These are phyloP conservation scores for Phrixothrix hirtus DNA, from an alignment of 2,888 invertebrate species.

Conservation along the genomic window DNA sequence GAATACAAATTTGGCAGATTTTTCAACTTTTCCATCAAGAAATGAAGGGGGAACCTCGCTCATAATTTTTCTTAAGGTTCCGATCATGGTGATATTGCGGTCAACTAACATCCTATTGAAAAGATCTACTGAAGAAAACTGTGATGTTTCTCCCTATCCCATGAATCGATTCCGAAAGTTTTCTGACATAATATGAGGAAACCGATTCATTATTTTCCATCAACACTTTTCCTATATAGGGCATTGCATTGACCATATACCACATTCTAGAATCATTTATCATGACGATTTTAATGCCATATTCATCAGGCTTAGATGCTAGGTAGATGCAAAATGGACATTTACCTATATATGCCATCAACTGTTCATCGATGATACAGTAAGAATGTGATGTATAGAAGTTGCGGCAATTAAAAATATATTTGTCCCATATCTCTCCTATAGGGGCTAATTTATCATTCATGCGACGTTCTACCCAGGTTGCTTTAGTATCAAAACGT, in stretches of 20 bases:
- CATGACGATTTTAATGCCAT: slow-evolving; percentile 30
- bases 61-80: slow-evolving; percentile 24
- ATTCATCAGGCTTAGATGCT: slow-evolving; percentile 25
- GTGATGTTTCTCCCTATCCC: too few species aligned
- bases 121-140: too few species aligned
- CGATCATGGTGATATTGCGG: slow-evolving; percentile 22
- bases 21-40: neutral
- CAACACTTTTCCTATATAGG: slow-evolving; percentile 26
- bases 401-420: neutral
- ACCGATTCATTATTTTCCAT: slow-evolving; percentile 9
- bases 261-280: slow-evolving; percentile 25
- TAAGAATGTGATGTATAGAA: slow-evolving; percentile 25
- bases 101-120: slow-evolving; percentile 15
- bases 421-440: too few species aligned
- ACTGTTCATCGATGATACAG: slow-evolving; percentile 23
- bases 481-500: neutral
- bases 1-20: neutral
- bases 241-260: slow-evolving; percentile 28
- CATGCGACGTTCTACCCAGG: neutral
- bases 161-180: slow-evolving; percentile 27
- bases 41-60: slow-evolving; percentile 19
- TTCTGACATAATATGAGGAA: slow-evolving; percentile 14
- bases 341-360: slow-evolving; percentile 26
- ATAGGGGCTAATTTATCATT: neutral
- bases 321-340: slow-evolving; percentile 33